These are phyloP conservation scores for Drusus annulatus DNA, from an alignment of 1,140 invertebrate genomes.

Conservation along the genomic window DNA sequence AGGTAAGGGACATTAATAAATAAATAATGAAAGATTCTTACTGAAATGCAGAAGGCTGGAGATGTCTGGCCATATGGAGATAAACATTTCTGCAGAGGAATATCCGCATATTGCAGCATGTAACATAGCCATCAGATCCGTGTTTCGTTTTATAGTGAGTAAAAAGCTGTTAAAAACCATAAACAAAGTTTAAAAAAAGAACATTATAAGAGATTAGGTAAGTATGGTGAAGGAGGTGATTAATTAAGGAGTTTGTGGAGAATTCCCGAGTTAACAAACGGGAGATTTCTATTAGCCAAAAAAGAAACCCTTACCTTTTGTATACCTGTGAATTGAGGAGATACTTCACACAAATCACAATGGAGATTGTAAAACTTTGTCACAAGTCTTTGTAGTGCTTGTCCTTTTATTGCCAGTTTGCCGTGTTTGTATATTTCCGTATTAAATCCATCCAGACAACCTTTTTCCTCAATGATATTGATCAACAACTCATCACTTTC, in stretches of 20 bases:
- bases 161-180: conserved; percentile 20
- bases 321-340: conserved; percentile 16
- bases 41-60: conserved; percentile 56
- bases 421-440: conserved; percentile 48
- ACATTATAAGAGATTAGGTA: neutral
- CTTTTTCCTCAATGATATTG: no score
- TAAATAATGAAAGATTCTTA: conserved; percentile 21
- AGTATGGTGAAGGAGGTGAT: neutral
- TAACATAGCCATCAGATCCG: conserved; percentile 44
- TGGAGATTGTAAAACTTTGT: conserved; percentile 46
- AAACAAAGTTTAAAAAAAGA: neutral
- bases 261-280: neutral
- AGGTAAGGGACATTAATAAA: no score
- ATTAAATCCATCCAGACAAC: neutral
- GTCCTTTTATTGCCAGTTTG: conserved; percentile 46
- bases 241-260: neutral
- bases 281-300: neutral
- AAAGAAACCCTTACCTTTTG: conserved; percentile 15
- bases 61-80: conserved; percentile 51
- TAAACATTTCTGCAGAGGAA: conserved; percentile 41
- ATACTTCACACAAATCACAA: conserved; percentile 37
- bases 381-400: conserved; percentile 28
- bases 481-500: no score
- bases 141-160: conserved; percentile 40
- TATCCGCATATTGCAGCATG: conserved; percentile 47